Evolutionary conservation across 2,797 vertebrate species (phyloP), one percentile per base, ranked within the genome.

Genomic region (Rhincodon typus): DNA sequence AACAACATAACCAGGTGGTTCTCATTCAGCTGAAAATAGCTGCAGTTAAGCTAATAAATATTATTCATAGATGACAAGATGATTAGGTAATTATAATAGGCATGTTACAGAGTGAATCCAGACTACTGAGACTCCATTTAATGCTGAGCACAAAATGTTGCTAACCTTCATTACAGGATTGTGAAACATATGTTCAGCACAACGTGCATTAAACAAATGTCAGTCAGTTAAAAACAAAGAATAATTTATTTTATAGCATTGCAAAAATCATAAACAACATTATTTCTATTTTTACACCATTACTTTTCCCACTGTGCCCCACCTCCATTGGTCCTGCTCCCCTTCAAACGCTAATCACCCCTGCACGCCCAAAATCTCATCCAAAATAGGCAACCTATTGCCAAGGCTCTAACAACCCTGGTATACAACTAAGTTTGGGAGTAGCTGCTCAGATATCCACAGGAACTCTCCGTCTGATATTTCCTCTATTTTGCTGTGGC

Each of bases 1-100:
- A 94, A 74, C 87, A 94, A 69, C 21, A 50, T 21, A 50, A 46
- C 94, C 94, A 94, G 94, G 46, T 94, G 94, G 94, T 72, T 94
- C 70, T 34, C 94, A 53, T 94, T 94, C 38, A 74, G 70, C 70
- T 94, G 69, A 94, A 74, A 94, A 74, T 53, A n/a, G 25, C 67
- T 72, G 25, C 69, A 74, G 94, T 77, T 74, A 95, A 95, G 30
- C 67, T 77, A 53, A 74, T 77, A 95, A 77, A 74, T 77, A 95
- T 95, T 15, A 74, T 74, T 95, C 42, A 95, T 46, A 93, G 88
- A 69, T 93, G 90, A 69, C 90, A 93, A 69, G 46, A 53, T 53
- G 46, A 74, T 72, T 53, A 53, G 70, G 4, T 95, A 95, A 53
- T 46, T 95, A 25, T 23, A 74, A 95, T 34, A 74, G 42, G 46